These are phyloP conservation scores for Scleropages formosus DNA, from an alignment of 2,797 vertebrate genomes.

Conservation along the genomic window DNA sequence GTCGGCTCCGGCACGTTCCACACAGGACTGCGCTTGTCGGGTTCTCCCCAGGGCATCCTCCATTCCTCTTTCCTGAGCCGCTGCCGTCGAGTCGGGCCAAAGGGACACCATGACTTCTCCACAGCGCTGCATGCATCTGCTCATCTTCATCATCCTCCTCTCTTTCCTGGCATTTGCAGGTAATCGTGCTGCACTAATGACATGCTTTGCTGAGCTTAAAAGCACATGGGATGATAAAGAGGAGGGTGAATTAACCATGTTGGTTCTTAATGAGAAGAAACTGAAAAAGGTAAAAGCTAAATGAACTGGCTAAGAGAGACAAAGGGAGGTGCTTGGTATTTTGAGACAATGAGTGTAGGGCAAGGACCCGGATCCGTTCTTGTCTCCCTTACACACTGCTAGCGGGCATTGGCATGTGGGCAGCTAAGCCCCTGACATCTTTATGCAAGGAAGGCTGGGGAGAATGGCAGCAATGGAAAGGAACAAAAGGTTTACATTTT, in stretches of 20 bases:
- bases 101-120: slow-evolving; percentile 39
- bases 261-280: too few relatives aligned
- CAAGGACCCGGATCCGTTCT: too few relatives aligned
- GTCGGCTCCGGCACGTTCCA: slow-evolving; percentile 39
- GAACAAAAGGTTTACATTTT: too few relatives aligned
- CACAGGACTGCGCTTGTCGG: slow-evolving; percentile 44
- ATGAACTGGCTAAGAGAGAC: too few relatives aligned
- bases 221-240: neutral
- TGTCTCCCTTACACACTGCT: too few relatives aligned
- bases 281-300: too few relatives aligned
- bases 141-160: slow-evolving; percentile 36
- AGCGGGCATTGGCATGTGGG: too few relatives aligned
- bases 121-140: slow-evolving; percentile 32
- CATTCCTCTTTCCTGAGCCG: neutral
- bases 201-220: neutral
- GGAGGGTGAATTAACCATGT: neutral
- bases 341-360: too few relatives aligned
- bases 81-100: slow-evolving; percentile 1
- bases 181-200: slow-evolving; percentile 28
- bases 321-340: too few relatives aligned
- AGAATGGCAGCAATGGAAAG: too few relatives aligned
- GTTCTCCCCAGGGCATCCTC: slow-evolving; percentile 21
- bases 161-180: slow-evolving; percentile 40
- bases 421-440: too few relatives aligned
- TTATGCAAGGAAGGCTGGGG: too few relatives aligned